Conservation (phyloP, 2,797 vertebrate genomes). For the Helostoma temminkii region DNA sequence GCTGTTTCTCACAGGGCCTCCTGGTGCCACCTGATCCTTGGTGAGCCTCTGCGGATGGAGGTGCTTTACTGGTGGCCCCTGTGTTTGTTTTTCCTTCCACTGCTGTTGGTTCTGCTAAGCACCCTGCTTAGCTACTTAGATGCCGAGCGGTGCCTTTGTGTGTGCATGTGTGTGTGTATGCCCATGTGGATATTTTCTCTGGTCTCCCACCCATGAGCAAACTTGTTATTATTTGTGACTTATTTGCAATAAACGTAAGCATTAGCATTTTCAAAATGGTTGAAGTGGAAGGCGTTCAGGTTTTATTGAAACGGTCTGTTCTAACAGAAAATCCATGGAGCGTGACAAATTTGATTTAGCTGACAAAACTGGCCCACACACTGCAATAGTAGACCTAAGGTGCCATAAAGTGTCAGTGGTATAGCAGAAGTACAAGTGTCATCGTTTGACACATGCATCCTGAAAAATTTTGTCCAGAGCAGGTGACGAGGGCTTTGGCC, state of each 20-base stretch:
- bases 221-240: conserved; percentile 22
- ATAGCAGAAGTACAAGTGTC: conserved; percentile 56
- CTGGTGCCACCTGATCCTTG: conserved; percentile 60
- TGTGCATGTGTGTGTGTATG: conserved; percentile 39
- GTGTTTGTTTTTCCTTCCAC: conserved; percentile 77
- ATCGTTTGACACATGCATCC: conserved; percentile 57
- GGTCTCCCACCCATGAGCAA: conserved; percentile 32
- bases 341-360: conserved; percentile 66
- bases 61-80: conserved; percentile 77
- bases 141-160: conserved; percentile 54
- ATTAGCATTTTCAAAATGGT: conserved; percentile 21
- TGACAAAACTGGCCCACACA: conserved; percentile 57
- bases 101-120: conserved; percentile 79
- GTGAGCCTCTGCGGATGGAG: conserved; percentile 73
- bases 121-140: conserved; percentile 76
- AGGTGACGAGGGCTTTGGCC: conserved; percentile 58
- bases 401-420: conserved; percentile 31
- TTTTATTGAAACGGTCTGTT: conserved; percentile 59
- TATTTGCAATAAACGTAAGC: conserved; percentile 41
- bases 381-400: conserved; percentile 37
- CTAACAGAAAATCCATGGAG: conserved; percentile 49
- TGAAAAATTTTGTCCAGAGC: conserved; percentile 50
- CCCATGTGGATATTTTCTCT: conserved; percentile 33
- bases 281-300: conserved; percentile 43
- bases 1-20: conserved; percentile 66